Base-by-base conservation (phyloP, 1,140 invertebrate species). In the Drosophila watanabei region DNA sequence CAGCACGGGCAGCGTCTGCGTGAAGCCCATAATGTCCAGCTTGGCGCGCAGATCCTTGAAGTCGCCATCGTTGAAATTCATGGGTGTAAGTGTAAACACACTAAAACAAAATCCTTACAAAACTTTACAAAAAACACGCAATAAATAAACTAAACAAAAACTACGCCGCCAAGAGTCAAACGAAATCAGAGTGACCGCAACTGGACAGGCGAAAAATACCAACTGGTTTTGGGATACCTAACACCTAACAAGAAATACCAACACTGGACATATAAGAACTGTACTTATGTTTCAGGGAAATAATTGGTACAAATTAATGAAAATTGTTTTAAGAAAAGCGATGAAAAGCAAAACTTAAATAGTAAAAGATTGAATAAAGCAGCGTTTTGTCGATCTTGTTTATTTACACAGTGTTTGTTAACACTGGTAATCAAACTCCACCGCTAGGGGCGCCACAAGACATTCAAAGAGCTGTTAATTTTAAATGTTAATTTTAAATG, bases 1-100 rank as follows among this genome's bases (percentile, higher is more conserved):
- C 16, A 91, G 62, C 1, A 93, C 76, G 0, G 93, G 93, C 46
- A 93, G 58, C 4, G 92, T 85, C 58, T 93, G 92, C 9, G 65
- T 83, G 63, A 89, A 93, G 20, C 92, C 93, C 71, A 93, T 79
- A 20, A 92, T 79, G 75, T 93, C 91, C 20, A 93, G 79, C 71
- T 93, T 93, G 41, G 88, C 57, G 20, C 92, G 85, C 32, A 93
- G 62, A 20, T 93, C 89, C 60, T 93, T 91, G 37, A 92, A 93
- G 56, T 92, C 82, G 14, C 73, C 82, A 76, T 93, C 89, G 64
- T 75, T 83, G 14, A 78, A 49, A 69, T 82, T 86, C 82, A 92
- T 86, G 30, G 52, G 46, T 28, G 46, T 43, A 10, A 18, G 6
- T 5, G 10, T 11, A 20, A 58, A 41, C 49, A 58, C 28, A 37